Evolutionary conservation across 2,888 invertebrate species (phyloP), one percentile per base, ranked within the genome.

Genomic region (Clepsis dumicolana): DNA sequence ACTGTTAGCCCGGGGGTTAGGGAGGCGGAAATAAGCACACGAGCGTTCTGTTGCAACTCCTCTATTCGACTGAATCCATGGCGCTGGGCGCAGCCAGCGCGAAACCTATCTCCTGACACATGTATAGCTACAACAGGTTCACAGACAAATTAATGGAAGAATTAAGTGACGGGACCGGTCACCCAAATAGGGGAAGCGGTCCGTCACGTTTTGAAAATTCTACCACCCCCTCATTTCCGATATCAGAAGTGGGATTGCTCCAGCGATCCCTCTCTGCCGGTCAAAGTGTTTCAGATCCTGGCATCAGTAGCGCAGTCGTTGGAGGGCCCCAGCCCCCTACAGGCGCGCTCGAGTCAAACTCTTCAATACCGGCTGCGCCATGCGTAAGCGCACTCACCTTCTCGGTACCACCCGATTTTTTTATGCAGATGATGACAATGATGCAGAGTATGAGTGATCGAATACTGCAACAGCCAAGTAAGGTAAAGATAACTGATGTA

Each of bases 221-320:
- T 12, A 5, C 1, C 35, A 10, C 1, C 12, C 41, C 41, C 16
- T 8, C 10, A n/a, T 21, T 10, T 48, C 21, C 48, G 48, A 48
- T 10, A 48, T 48, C 48, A 48, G 48, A 48, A 21, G 48, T 48
- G 48, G 48, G 48, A 21, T 21, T 21, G 48, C 48, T 8, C 44
- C 44, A 44, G 44, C 44, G 44, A 44, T 44, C 44, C 38, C 38
- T 12, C 8, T 12, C 8, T 38, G 38, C 38, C 12, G 38, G 5
- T 38, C 38, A 38, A 8, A 12, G 12, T 38, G 38, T 38, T 38
- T 38, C 38, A 38, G 38, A 38, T 12, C 38, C 38, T 38, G 12
- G 38, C 38, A 8, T 14, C 38, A 12, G 2, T 2, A 10, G 2
- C 14, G 38, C 38, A 14, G 8, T 12, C 38, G 14, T 14, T 38